Conservation (phyloP, 1,140 invertebrate genomes). For the Oreohelix idahoensis region DNA sequence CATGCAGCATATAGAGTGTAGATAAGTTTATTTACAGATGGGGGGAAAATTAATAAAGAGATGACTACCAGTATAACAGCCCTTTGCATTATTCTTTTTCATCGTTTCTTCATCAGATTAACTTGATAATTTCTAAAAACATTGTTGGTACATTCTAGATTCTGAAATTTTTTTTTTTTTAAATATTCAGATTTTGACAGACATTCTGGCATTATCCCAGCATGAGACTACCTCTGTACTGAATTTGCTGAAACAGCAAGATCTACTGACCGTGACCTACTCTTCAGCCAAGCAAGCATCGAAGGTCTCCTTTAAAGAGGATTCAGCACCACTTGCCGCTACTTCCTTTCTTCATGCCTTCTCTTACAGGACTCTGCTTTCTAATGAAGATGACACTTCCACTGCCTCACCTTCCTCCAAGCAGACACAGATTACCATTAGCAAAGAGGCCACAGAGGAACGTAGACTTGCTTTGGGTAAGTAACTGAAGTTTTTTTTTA, state of each 20-base stretch:
- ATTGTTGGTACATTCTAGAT: no score
- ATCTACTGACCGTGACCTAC: constrained; percentile 31
- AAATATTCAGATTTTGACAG: constrained; percentile 34
- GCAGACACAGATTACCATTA: constrained; percentile 45
- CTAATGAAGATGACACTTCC: constrained; percentile 46
- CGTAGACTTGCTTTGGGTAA: constrained; percentile 58
- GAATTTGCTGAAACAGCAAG: constrained; percentile 51
- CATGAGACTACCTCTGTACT: constrained; percentile 58
- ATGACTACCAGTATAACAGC: no score
- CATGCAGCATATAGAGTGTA: no score
- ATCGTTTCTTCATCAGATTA: no score
- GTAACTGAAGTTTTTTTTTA: no score
- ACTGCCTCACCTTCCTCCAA: neutral
- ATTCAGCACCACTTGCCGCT: constrained; percentile 43
- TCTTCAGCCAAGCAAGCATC: constrained; percentile 23
- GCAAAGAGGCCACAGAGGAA: constrained; percentile 60
- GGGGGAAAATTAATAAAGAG: no score
- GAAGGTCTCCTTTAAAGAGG: constrained; percentile 54
- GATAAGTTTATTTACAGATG: no score
- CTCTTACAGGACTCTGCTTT: constrained; percentile 55
- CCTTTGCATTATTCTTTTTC: no score
- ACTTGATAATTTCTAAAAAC: no score
- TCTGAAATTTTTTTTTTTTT: neutral
- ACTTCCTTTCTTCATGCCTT: constrained; percentile 65
- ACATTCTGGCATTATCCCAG: constrained; percentile 51